Percentiles rank a stretch among this genome's conserved stretches.
Conservation (phyloP, 2,113 vertebrate species). For the Pterocles burchelli region DNA sequence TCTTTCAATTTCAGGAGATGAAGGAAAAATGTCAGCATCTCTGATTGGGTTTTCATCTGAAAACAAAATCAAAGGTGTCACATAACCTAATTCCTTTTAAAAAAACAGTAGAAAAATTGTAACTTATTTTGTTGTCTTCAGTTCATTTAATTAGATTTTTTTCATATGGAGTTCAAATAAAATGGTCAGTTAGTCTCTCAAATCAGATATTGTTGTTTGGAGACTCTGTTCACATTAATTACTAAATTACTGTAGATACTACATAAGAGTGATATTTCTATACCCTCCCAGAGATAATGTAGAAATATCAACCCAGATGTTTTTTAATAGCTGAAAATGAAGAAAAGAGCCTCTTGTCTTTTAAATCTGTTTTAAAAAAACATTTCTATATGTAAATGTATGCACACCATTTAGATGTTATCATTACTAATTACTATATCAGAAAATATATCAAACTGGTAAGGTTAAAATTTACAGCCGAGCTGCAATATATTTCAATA, state of each 20-base stretch:
- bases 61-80: conserved; percentile 7
- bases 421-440: neutral
- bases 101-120: neutral
- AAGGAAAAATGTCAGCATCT: conserved; percentile 43
- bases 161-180: neutral
- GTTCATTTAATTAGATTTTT: neutral
- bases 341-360: neutral
- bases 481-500: neutral
- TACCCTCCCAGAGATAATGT: neutral
- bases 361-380: neutral
- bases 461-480: neutral
- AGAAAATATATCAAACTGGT: neutral
- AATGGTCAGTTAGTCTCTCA: neutral
- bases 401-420: neutral
- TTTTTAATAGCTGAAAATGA: neutral
- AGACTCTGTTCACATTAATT: neutral
- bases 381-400: neutral
- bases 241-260: neutral
- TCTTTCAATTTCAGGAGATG: conserved; percentile 43
- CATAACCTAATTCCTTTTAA: neutral
- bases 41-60: neutral
- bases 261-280: neutral
- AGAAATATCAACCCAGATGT: neutral
- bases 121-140: neutral
- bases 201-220: neutral